These are phyloP conservation scores for Pseudorectes ferrugineus DNA, from an alignment of 2,113 vertebrate genomes.

Conservation along the genomic window DNA sequence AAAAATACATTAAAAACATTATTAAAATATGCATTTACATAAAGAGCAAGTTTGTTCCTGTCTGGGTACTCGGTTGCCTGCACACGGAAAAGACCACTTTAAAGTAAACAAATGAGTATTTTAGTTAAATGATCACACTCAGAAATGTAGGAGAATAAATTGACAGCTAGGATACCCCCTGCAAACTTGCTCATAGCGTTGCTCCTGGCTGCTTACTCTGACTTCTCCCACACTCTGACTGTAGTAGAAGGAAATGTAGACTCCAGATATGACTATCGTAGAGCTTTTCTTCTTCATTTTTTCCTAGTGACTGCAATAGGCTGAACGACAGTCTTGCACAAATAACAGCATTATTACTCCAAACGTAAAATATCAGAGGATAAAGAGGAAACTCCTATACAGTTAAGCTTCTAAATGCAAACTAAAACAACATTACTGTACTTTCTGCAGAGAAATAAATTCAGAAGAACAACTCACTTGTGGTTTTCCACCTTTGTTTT, in stretches of 20 bases:
- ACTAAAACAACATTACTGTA: not conserved
- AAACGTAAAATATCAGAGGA: not conserved
- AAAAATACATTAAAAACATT: not conserved
- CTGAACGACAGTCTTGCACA: not conserved
- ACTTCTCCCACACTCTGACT: conserved; percentile 42
- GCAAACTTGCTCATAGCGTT: not conserved
- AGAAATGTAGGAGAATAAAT: conserved; percentile 19
- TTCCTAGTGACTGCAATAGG: not conserved
- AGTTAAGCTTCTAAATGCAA: not conserved
- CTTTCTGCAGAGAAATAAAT: not conserved
- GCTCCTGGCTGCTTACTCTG: not conserved
- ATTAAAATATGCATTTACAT: conserved; percentile 49
- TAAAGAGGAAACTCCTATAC: not conserved
- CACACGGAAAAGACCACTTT: conserved; percentile 22
- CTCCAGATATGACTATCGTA: not conserved
- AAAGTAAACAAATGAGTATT: conserved; percentile 59
- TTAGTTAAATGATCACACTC: conserved; percentile 38
- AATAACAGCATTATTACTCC: not conserved
- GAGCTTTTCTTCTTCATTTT: not conserved
- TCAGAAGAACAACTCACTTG: not conserved
- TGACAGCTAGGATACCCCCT: not conserved
- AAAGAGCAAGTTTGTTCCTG: conserved; percentile 37
- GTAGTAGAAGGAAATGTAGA: not conserved
- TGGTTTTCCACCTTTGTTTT: not conserved
- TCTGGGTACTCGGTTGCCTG: conserved; percentile 13